These are phyloP conservation scores for Drosophila saltans DNA, from an alignment of 1,140 invertebrate species.

Conservation along the genomic window DNA sequence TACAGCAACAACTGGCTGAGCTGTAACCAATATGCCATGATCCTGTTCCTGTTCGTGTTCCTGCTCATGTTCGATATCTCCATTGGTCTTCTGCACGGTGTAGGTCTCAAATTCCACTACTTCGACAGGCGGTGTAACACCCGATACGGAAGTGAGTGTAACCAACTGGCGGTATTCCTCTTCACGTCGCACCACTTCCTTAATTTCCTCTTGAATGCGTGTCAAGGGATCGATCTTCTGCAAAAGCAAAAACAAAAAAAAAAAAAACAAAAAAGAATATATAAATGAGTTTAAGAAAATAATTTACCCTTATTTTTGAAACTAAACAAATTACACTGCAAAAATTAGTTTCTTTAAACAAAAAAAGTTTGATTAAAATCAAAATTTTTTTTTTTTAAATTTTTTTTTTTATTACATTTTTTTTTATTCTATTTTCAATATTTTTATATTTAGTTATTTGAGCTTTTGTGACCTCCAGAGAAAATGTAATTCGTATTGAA, in stretches of 20 bases:
- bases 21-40: slow-evolving; percentile 57
- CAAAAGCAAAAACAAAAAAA: background rate
- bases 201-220: slow-evolving; percentile 88
- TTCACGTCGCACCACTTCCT: slow-evolving; percentile 88
- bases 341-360: too few species aligned
- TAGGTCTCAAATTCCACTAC: slow-evolving; percentile 69
- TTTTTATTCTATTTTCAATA: too few species aligned
- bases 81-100: slow-evolving; percentile 44
- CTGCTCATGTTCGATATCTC: slow-evolving; percentile 2
- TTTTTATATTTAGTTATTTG: slow-evolving; percentile 6
- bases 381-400: too few species aligned
- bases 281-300: too few species aligned
- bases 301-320: too few species aligned
- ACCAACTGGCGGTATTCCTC: slow-evolving; percentile 87
- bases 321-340: too few species aligned
- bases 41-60: slow-evolving; percentile 23
- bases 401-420: too few species aligned
- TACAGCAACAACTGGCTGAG: slow-evolving; percentile 52
- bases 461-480: slow-evolving; percentile 26
- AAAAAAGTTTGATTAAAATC: too few species aligned
- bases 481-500: slow-evolving; percentile 52
- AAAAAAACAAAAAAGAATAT: background rate
- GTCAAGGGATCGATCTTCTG: slow-evolving; percentile 86
- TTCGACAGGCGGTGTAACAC: slow-evolving; percentile 52
- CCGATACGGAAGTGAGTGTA: slow-evolving; percentile 71